Evolutionary conservation across 2,113 vertebrate genomes (phyloP), one percentile per base, ranked within the genome.

Genomic region (Pachycephala philippinensis): DNA sequence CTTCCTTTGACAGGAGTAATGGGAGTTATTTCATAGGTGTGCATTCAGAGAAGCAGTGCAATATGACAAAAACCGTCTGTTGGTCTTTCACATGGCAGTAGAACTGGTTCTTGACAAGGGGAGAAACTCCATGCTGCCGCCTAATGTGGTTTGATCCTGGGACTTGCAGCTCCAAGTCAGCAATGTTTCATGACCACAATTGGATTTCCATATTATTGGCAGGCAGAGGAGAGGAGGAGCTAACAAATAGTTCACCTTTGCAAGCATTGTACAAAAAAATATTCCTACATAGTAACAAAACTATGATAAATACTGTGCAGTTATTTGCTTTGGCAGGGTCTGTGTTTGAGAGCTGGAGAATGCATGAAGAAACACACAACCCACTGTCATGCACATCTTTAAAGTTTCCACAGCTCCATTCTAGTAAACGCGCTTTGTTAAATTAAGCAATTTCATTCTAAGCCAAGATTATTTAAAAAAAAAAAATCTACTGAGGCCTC

Each of bases 281-380:
- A 95, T 95, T 96, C 94, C 86, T 93, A 76, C 95, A 63, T 76
- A 81, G 86, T 95, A 90, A 97, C 91, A 96, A 90, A 96, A 59
- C 92, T 85, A 81, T 88, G 95, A 97, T 95, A 96, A 97, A 97
- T 97, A 96, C 91, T 47, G 81, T 84, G 89, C 70, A 59, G 92
- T 65, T 97, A 96, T 95, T 97, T 98, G 89, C 81, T 96, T 97
- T 97, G 97, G 96, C 93, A 15, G 33, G 11, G 53, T 63, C 66
- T 95, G 91, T 76, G 84, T 91, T 96, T 97, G 75, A 93, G 86
- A 88, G 60, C 82, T 74, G 80, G 39, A 94, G 87, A 97, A 97
- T 85, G 60, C 89, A 24, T 97, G 95, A 97, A 92, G 90, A 96
- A 96, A 95, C 88, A 95, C 84, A 97, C 91, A 97, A 94, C 80